Base-by-base conservation (phyloP, 2,797 vertebrate species). In the Artibeus jamaicensis region DNA sequence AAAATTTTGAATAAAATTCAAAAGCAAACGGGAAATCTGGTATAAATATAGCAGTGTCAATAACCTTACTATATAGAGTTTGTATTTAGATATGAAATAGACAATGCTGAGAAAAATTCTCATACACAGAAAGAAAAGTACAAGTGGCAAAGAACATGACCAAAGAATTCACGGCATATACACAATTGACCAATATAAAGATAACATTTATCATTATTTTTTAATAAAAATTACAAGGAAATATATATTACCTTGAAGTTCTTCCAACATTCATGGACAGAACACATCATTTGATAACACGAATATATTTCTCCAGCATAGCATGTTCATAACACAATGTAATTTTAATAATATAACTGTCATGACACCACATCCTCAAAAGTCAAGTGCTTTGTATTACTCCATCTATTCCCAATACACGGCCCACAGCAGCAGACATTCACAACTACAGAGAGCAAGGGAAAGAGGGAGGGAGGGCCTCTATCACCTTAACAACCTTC, bases 1-100 rank as follows among this genome's bases (percentile, higher is more conserved):
- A 95, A 90, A 74, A 39, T 53, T 37, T 84, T 77, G 42, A 87
- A 91, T 14, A 95, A 92, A 95, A 90, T 37, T 82, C 67, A 91
- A 84, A 70, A 24, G n/a, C 44, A 92, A 86, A 74, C 18, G 86
- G 48, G 14, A 44, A 83, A 74, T 50, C 16, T 90, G 55, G 57
- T 42, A 91, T 59, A 95, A 95, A 91, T 44, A 91, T 1, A 86
- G 32, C 22, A 94, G 39, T 76, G 71, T 81, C 77, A 77, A 96
- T 57, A 87, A 87, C 15, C 16, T 76, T 62, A 70, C 24, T 21
- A 77, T 12, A 70, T 15, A 53, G 0, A 82, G n/a, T 46, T 59
- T 68, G 32, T 42, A 71, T 86, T 74, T 67, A 94, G 15, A 50
- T 57, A 93, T 73, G 21, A 32, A 82, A 82, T 6, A 79, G 24